These are phyloP conservation scores for Fulica atra DNA, from an alignment of 2,113 vertebrate genomes.

Conservation along the genomic window DNA sequence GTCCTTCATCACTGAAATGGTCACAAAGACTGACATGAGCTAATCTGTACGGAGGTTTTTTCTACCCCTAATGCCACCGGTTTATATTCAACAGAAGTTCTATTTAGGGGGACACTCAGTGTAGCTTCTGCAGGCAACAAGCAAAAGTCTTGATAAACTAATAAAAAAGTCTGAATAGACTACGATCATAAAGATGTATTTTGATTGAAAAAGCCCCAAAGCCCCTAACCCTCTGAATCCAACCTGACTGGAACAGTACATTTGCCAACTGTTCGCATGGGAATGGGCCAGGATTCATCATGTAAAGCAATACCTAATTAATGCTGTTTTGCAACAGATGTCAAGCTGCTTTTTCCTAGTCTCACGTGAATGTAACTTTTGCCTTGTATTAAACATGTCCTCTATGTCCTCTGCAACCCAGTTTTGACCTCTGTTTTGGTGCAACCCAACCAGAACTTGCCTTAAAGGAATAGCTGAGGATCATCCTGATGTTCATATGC, in stretches of 20 bases:
- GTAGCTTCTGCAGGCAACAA: not conserved
- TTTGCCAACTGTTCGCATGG: constrained; percentile 74
- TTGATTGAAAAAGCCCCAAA: constrained; percentile 22
- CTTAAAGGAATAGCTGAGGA: not conserved
- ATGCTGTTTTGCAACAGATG: constrained; percentile 69
- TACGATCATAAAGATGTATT: constrained; percentile 60
- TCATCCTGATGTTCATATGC: not conserved
- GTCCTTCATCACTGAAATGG: not conserved
- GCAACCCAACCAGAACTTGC: not conserved
- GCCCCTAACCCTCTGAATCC: not conserved
- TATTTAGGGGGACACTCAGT: not conserved
- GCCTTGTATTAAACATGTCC: not conserved
- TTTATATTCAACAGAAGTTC: not conserved
- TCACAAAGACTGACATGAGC: not conserved
- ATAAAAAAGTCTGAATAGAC: constrained; percentile 52
- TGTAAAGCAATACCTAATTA: constrained; percentile 74
- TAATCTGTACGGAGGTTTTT: not conserved
- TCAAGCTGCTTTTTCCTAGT: constrained; percentile 46
- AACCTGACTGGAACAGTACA: constrained; percentile 60
- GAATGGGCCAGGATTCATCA: constrained; percentile 70
- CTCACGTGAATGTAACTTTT: constrained; percentile 10
- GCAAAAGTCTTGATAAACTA: constrained; percentile 33
- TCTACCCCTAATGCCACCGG: not conserved
- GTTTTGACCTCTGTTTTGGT: not conserved
- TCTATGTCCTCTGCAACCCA: not conserved